These are phyloP conservation scores for Xenops minutus DNA, from an alignment of 2,797 vertebrate genomes.

Conservation along the genomic window DNA sequence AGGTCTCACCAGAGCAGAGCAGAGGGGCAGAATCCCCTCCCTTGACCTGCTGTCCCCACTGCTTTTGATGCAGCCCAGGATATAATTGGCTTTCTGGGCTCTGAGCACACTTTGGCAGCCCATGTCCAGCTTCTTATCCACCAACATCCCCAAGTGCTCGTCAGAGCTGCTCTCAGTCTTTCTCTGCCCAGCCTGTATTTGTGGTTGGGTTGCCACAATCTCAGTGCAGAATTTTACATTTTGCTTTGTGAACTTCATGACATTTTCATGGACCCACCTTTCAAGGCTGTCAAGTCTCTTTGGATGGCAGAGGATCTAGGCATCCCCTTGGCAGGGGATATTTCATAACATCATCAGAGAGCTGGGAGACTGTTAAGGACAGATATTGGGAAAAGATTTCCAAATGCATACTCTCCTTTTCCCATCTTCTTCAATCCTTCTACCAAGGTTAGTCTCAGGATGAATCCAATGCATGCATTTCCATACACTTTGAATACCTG, in stretches of 20 bases:
- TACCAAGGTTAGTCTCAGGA: neutral
- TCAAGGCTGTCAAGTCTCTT: neutral
- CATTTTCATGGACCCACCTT: neutral
- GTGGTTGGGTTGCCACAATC: neutral
- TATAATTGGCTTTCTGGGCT: neutral
- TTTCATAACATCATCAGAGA: neutral
- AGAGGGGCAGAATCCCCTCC: neutral
- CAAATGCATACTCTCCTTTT: neutral
- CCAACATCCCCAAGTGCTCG: neutral
- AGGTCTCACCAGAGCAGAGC: neutral
- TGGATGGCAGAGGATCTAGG: neutral
- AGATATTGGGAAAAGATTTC: neutral
- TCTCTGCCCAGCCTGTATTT: neutral
- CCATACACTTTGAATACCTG: neutral
- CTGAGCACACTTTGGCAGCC: neutral
- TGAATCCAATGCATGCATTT: neutral
- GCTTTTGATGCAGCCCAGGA: neutral
- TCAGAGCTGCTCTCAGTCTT: neutral
- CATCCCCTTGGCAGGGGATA: neutral
- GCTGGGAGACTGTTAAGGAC: neutral
- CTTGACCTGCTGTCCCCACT: fast-evolving
- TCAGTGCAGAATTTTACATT: neutral
- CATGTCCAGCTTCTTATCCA: neutral
- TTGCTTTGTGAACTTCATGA: neutral
- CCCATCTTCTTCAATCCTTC: neutral